Conservation (phyloP, 2,113 vertebrate species). For the Camelus bactrianus region DNA sequence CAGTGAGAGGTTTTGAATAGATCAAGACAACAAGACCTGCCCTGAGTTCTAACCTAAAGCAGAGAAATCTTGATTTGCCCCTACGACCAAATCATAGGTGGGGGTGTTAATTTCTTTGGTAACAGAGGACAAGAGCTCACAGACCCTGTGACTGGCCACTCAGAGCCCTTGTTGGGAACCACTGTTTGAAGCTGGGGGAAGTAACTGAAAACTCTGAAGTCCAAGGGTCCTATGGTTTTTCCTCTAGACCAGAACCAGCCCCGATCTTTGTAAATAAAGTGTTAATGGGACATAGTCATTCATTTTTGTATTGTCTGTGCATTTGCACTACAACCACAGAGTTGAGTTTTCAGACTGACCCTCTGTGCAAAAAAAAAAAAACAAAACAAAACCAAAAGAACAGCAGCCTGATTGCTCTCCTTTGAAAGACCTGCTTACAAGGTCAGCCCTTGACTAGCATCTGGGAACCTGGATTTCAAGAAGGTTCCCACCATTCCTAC, state of each 20-base stretch:
- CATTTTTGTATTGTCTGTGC: background rate
- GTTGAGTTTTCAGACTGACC: background rate
- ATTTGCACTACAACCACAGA: background rate
- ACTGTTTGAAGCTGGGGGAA: background rate
- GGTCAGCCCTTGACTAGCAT: background rate
- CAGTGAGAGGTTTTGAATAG: background rate
- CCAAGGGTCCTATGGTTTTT: background rate
- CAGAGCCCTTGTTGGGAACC: background rate
- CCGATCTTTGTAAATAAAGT: background rate
- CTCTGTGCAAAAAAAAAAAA: background rate
- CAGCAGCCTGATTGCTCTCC: background rate
- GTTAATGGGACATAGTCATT: background rate
- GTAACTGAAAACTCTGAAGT: background rate
- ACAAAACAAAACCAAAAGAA: too few relatives aligned
- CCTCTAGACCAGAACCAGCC: background rate
- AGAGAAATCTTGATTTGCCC: background rate
- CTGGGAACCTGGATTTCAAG: background rate
- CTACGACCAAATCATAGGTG: background rate
- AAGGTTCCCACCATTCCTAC: background rate
- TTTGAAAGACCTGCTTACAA: background rate
- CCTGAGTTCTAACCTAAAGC: conserved; percentile 7
- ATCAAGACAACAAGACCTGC: background rate
- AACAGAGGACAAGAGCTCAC: background rate
- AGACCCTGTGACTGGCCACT: background rate
- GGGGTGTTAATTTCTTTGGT: background rate